Evolutionary conservation across 2,113 vertebrate genomes (phyloP).

Genomic region (Calidris pugnax): DNA sequence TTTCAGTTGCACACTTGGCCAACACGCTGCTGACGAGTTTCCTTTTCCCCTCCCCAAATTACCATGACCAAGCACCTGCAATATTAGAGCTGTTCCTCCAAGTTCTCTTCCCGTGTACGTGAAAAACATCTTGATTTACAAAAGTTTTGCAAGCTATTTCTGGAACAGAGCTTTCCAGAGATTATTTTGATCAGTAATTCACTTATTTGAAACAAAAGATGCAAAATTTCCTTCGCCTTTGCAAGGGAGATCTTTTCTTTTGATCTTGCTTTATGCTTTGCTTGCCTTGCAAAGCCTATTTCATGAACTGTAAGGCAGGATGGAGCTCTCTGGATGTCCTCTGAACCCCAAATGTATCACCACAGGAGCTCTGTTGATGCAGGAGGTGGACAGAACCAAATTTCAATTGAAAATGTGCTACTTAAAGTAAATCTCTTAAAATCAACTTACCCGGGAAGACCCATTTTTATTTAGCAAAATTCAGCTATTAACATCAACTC

Average conservation of each 20-base stretch:
- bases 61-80: background rate
- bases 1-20: background rate
- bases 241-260: background rate
- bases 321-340: background rate
- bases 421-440: background rate
- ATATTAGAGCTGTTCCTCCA: background rate
- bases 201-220: background rate
- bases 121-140: background rate
- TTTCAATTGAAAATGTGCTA: background rate
- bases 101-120: background rate
- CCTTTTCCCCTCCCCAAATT: background rate
- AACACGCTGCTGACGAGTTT: background rate
- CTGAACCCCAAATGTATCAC: background rate
- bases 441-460: background rate
- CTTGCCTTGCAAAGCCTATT: background rate
- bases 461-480: background rate
- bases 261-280: background rate
- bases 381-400: background rate
- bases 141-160: background rate
- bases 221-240: background rate
- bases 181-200: background rate
- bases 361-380: background rate
- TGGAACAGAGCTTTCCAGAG: background rate
- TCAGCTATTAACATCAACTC: background rate
- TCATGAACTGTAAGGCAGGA: background rate